A percentile compares a stretch with the other conserved stretches of the same genome.
These are phyloP conservation scores for Bettongia penicillata DNA, from an alignment of 2,113 vertebrate genomes.

Conservation along the genomic window DNA sequence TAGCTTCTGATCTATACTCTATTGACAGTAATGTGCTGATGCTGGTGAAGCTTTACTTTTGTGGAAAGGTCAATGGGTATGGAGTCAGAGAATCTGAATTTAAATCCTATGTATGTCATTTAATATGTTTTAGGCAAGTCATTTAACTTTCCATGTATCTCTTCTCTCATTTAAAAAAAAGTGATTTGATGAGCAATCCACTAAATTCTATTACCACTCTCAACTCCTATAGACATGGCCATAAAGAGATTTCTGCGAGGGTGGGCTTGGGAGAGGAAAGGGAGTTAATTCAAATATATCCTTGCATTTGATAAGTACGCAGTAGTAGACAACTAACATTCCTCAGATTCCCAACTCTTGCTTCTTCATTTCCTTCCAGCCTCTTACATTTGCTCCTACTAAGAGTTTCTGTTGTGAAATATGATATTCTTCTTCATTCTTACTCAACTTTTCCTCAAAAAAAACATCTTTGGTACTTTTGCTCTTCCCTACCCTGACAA, in stretches of 20 bases:
- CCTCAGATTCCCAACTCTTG: neutral
- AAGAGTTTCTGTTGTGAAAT: neutral
- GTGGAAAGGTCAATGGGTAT: neutral
- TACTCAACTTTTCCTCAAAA: neutral
- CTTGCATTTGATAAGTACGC: neutral
- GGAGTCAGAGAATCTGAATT: neutral
- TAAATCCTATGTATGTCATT: neutral
- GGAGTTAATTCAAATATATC: neutral
- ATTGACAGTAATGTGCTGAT: neutral
- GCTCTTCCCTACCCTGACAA: neutral
- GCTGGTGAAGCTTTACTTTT: neutral
- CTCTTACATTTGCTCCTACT: constrained; percentile 16
- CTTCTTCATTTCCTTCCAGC: neutral
- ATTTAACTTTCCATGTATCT: neutral
- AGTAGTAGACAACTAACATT: neutral
- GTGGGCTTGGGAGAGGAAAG: neutral
- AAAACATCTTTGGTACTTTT: neutral
- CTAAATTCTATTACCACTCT: neutral
- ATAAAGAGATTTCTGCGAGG: neutral
- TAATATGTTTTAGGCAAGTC: neutral
- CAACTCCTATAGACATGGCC: neutral
- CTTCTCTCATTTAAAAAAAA: neutral
- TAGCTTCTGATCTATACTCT: neutral
- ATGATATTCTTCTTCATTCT: neutral
- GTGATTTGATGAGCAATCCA: neutral